phyloP scores from a whole-genome alignment of 2,888 invertebrate genomes.

The Lacanobia wlatinum region DNA sequence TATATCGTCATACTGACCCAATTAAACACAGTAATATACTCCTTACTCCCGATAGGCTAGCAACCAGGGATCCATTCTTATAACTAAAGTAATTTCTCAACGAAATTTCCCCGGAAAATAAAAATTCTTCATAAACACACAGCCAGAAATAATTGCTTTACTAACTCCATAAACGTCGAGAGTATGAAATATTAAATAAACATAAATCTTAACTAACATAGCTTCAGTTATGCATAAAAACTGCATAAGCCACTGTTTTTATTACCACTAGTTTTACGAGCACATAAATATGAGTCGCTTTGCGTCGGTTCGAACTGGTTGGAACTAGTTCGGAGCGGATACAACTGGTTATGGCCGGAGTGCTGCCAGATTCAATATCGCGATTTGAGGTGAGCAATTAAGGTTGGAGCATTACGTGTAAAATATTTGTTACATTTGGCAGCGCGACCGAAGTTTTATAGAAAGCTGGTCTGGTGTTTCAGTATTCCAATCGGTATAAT shows the following conservation, averaged over 20 bases:
- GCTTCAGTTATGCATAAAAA: slow-evolving; percentile 71
- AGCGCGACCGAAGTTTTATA: not conserved
- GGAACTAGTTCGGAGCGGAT: slow-evolving; percentile 50
- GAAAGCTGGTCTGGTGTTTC: not conserved
- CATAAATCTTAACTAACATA: slow-evolving; percentile 56
- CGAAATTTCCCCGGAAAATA: slow-evolving; percentile 33
- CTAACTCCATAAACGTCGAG: slow-evolving; percentile 55
- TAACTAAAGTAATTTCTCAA: not conserved
- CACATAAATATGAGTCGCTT: slow-evolving; percentile 71
- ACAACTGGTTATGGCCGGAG: slow-evolving; percentile 51
- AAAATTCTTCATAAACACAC: slow-evolving; percentile 37
- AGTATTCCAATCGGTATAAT: not conserved
- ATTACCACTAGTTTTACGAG: slow-evolving; percentile 71
- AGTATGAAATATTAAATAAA: slow-evolving; percentile 59
- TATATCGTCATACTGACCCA: not conserved
- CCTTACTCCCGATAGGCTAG: not conserved
- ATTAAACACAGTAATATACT: not conserved
- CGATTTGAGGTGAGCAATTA: slow-evolving; percentile 42
- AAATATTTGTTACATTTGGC: slow-evolving; percentile 15
- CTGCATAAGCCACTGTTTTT: slow-evolving; percentile 74
- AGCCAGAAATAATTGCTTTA: slow-evolving; percentile 49
- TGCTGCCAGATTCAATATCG: slow-evolving; percentile 59
- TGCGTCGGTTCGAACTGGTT: slow-evolving; percentile 43
- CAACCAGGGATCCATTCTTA: not conserved
- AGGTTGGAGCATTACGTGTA: slow-evolving; percentile 7